Percentiles rank a stretch among this genome's conserved stretches.
phyloP scores from a whole-genome alignment of 2,888 invertebrate genomes.

The Dynastes tityus region DNA sequence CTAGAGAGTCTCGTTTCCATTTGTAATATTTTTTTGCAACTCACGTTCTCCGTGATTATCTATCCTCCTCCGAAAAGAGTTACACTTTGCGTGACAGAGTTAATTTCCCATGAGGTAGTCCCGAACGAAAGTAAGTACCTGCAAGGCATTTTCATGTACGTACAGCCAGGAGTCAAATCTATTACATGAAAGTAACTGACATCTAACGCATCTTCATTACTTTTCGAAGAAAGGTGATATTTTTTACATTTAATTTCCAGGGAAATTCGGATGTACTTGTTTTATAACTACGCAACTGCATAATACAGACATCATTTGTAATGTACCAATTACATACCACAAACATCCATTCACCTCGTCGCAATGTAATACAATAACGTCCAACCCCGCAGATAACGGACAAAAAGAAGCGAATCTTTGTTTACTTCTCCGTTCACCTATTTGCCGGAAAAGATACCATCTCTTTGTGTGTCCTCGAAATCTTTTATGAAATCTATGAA shows the following conservation, averaged over 20 bases:
- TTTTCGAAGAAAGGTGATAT: not conserved
- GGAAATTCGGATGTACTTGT: not conserved
- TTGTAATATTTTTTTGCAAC: too few species aligned
- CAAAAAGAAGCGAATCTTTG: not conserved
- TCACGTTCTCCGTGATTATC: too few species aligned
- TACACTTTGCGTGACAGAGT: too few species aligned
- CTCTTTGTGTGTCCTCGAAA: conserved; percentile 27
- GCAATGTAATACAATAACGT: not conserved
- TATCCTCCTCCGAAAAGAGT: too few species aligned
- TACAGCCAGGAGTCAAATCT: too few species aligned
- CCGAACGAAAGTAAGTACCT: too few species aligned
- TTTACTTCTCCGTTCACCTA: conserved; percentile 18
- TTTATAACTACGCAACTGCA: not conserved
- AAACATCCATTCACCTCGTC: not conserved
- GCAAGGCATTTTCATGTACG: too few species aligned
- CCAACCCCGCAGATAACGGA: not conserved
- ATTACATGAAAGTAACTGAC: not conserved
- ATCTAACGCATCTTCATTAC: not conserved
- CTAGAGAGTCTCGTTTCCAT: too few species aligned
- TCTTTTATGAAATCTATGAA: conserved; percentile 39
- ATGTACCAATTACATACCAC: too few species aligned
- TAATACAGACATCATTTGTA: not conserved
- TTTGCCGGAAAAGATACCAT: conserved; percentile 16
- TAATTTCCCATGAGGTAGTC: too few species aligned
- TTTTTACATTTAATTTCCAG: not conserved